A percentile compares a stretch with the other conserved stretches of the same genome.
Conservation (phyloP, 2,888 invertebrate species). For the Nemurella pictetii region DNA sequence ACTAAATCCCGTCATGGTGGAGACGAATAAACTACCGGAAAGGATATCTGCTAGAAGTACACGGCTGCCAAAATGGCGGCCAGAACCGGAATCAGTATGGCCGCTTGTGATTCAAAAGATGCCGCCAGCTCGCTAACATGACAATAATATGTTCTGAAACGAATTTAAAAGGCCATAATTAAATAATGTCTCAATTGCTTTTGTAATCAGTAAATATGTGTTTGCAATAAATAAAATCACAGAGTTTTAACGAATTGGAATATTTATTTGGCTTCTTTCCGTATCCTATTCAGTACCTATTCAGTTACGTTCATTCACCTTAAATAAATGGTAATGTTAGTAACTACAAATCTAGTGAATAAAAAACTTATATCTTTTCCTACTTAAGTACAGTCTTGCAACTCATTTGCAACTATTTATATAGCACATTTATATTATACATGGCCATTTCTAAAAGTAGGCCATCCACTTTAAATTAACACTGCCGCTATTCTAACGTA, state of each 20-base stretch:
- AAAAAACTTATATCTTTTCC: not conserved
- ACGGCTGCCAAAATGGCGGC: slow-evolving; percentile 15
- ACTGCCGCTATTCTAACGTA: too few species aligned
- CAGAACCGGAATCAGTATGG: slow-evolving; percentile 15
- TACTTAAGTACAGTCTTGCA: not conserved
- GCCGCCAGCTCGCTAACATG: not conserved
- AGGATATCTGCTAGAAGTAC: not conserved
- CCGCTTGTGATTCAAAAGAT: not conserved
- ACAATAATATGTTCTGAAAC: not conserved
- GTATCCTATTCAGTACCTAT: too few species aligned
- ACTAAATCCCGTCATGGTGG: slow-evolving; percentile 20
- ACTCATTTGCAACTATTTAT: not conserved
- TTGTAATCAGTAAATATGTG: too few species aligned
- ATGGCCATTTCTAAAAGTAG: too few species aligned
- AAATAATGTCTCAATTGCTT: too few species aligned
- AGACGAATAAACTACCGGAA: slow-evolving; percentile 1
- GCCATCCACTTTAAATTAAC: too few species aligned
- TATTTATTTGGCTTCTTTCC: not conserved
- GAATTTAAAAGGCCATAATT: too few species aligned
- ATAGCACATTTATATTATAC: too few species aligned
- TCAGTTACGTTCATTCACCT: not conserved
- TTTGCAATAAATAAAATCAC: too few species aligned
- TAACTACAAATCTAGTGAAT: not conserved
- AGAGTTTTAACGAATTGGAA: not conserved
- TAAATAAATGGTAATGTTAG: not conserved